Percentiles rank a stretch among this genome's conserved stretches.
Conservation (phyloP, 2,113 vertebrate genomes). For the Sinosuthora webbiana region DNA sequence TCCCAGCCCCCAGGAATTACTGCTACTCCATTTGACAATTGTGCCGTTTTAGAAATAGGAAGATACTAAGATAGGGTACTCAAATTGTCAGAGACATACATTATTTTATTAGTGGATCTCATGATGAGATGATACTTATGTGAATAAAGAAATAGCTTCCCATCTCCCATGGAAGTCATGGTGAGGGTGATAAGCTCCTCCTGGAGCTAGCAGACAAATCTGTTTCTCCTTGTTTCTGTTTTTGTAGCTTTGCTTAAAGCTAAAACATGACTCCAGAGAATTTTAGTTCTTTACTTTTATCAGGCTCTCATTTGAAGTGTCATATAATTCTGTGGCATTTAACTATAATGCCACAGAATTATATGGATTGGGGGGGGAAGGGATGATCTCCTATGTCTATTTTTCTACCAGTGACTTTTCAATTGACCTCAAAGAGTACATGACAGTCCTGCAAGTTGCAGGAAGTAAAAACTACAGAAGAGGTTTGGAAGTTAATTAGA, state of each 20-base stretch:
- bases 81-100: background rate
- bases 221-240: background rate
- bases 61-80: background rate
- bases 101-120: background rate
- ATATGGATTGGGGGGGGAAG: rapidly evolving
- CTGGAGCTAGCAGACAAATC: background rate
- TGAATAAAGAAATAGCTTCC: background rate
- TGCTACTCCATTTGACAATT: background rate
- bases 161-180: background rate
- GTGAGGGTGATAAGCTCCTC: background rate
- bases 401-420: background rate
- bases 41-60: background rate
- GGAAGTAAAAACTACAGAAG: background rate
- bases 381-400: background rate
- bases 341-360: background rate
- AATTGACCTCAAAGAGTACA: background rate
- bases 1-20: background rate
- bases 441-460: background rate
- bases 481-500: background rate
- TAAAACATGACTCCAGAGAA: background rate
- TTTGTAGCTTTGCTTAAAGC: background rate
- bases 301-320: background rate
- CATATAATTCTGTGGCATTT: background rate
- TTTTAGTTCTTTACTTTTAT: background rate
- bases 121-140: background rate